Base-by-base conservation (phyloP, 1,140 invertebrate species). In the Apis cerana region DNA sequence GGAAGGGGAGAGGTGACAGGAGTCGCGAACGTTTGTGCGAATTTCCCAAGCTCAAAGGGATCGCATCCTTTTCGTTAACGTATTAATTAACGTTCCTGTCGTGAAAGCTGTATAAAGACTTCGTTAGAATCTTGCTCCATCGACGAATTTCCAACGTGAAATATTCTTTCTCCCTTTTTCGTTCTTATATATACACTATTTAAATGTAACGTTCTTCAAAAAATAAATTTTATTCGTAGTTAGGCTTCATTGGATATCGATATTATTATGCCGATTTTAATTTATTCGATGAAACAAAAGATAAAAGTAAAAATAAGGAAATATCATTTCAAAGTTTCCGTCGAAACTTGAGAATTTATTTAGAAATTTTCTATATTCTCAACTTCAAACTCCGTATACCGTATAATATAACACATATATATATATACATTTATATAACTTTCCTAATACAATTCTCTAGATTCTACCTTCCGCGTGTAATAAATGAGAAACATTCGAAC, bases 21-120 rank as follows among this genome's bases (percentile, higher is more conserved):
- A 76, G 67, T 85, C 75, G n/a, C n/a, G n/a, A n/a, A n/a, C n/a
- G n/a, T 85, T 85, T 86, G 62, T 75, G 77, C 27, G 74, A 62
- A 71, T 84, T 75, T 86, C 67, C 56, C 72, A 50, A 48, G 33
- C 62, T 58, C 72, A 62, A 62, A 75, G 68, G 69, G 68, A 58
- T 43, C 21, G 64, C 84, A 65, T 54, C 85, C 81, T 17, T 76
- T 81, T 84, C 77, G 77, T 88, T 84, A 81, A 86, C 75, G 77
- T 83, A 86, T 88, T 86, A 82, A 88, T 88, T 86, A 88, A 86
- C 86, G 78, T 23, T 21, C 48, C 48, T 61, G 75, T 71, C 74
- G 70, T 8, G 74, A 50, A 27, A 71, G 64, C 64, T 33, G 33
- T 58, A 58, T 78, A 86, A 83, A 80, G 78, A 81, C 85, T 80